phyloP scores from a whole-genome alignment of 2,113 vertebrate species.

The Oophaga pumilio region DNA sequence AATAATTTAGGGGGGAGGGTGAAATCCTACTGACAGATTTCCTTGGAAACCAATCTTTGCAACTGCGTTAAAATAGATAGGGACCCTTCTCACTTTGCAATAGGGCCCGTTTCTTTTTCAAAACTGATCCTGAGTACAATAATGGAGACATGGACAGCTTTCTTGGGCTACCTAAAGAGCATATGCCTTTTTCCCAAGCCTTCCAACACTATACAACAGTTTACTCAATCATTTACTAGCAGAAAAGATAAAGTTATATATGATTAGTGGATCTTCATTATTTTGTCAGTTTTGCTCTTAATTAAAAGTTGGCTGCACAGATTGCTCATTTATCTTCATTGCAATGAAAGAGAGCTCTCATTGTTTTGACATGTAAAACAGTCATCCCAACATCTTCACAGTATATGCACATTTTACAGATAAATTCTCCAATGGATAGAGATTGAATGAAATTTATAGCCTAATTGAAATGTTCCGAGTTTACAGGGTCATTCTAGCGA shows the following conservation, averaged over 20 bases:
- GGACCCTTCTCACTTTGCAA: too few relatives aligned
- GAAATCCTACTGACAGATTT: too few relatives aligned
- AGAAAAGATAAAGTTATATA: neutral
- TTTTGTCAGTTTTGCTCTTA: neutral
- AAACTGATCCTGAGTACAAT: too few relatives aligned
- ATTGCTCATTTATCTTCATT: neutral
- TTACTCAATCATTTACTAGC: neutral
- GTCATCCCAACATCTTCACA: neutral
- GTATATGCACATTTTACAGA: neutral
- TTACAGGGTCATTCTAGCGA: too few relatives aligned
- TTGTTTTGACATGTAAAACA: neutral
- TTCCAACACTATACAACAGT: neutral
- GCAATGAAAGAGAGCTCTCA: neutral
- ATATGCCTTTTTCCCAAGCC: neutral
- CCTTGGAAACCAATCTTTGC: too few relatives aligned
- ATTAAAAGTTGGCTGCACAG: conserved; percentile 2
- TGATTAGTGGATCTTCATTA: neutral
- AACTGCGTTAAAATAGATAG: too few relatives aligned
- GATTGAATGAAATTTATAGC: neutral
- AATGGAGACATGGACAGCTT: too few relatives aligned
- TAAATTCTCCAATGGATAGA: neutral
- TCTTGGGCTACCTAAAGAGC: too few relatives aligned
- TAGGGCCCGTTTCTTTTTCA: too few relatives aligned
- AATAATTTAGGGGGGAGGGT: too few relatives aligned
- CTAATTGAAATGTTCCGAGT: too few relatives aligned